Conservation (phyloP, 1,140 invertebrate genomes). For the Phortica variegata region DNA sequence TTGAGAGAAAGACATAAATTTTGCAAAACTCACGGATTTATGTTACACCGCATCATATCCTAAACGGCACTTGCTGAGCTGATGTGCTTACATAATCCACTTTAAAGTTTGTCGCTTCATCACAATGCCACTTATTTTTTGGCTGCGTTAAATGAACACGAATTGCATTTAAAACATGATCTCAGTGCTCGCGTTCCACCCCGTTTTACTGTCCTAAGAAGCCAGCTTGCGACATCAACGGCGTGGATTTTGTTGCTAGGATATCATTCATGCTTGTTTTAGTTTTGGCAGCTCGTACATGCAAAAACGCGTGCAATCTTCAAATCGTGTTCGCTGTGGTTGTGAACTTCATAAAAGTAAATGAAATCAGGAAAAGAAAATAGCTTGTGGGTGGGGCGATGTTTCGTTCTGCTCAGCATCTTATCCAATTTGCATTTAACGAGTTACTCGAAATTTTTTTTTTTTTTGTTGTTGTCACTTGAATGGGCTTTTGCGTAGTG, state of each 20-base stretch:
- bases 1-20: constrained; percentile 49
- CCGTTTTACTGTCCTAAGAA: neutral
- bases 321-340: constrained; percentile 13
- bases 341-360: neutral
- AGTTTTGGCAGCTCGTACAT: constrained; percentile 24
- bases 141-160: constrained; percentile 25
- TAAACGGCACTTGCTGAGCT: no score
- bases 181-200: no score
- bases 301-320: constrained; percentile 16
- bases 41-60: constrained; percentile 39
- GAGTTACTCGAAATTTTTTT: constrained; percentile 27
- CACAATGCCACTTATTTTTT: constrained; percentile 27
- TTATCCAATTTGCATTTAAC: constrained; percentile 55
- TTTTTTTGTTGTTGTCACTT: neutral
- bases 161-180: constrained; percentile 16
- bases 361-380: no score
- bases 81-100: constrained; percentile 49
- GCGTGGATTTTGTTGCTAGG: constrained; percentile 39
- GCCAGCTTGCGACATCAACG: constrained; percentile 28
- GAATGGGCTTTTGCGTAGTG: neutral
- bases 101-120: constrained; percentile 45
- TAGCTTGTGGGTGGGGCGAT: no score
- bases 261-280: constrained; percentile 25
- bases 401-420: constrained; percentile 42
- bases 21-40: constrained; percentile 53